These are phyloP conservation scores for Columba janthina DNA, from an alignment of 2,113 vertebrate genomes.

Conservation along the genomic window DNA sequence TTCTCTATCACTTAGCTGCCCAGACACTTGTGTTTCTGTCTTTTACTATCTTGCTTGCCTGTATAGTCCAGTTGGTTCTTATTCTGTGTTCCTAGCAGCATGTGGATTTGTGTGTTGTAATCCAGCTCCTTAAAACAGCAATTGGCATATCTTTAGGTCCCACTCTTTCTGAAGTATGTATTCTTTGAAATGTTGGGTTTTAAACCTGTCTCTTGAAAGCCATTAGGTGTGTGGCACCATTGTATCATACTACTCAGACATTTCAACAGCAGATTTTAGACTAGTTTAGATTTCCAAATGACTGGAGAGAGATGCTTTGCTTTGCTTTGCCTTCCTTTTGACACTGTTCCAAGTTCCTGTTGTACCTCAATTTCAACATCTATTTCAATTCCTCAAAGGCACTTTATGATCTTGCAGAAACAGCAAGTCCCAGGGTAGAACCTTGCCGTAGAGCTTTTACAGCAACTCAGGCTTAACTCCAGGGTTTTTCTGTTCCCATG, in stretches of 20 bases:
- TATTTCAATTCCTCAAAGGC: constrained; percentile 30
- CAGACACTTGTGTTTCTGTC: neutral
- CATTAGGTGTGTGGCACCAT: neutral
- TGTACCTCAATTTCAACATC: neutral
- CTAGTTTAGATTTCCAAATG: neutral
- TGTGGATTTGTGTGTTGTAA: neutral
- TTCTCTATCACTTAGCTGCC: neutral
- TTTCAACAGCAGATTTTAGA: neutral
- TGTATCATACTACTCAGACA: neutral
- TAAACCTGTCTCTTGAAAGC: neutral
- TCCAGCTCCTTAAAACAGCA: neutral
- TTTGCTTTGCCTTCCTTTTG: neutral
- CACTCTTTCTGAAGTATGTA: neutral
- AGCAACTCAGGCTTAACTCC: neutral
- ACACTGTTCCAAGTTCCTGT: neutral
- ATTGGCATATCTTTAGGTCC: neutral
- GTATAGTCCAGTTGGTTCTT: neutral
- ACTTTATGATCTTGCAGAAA: neutral
- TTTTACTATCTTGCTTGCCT: neutral
- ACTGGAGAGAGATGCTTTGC: neutral
- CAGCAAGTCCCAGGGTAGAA: neutral
- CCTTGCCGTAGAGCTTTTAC: neutral
- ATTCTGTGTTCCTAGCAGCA: neutral
- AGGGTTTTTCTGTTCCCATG: neutral
- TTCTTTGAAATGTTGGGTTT: neutral